Percentiles rank a stretch among this genome's conserved stretches.
Evolutionary conservation across 2,113 vertebrate species (phyloP).

Genomic region (Ivindomyrus marchei): DNA sequence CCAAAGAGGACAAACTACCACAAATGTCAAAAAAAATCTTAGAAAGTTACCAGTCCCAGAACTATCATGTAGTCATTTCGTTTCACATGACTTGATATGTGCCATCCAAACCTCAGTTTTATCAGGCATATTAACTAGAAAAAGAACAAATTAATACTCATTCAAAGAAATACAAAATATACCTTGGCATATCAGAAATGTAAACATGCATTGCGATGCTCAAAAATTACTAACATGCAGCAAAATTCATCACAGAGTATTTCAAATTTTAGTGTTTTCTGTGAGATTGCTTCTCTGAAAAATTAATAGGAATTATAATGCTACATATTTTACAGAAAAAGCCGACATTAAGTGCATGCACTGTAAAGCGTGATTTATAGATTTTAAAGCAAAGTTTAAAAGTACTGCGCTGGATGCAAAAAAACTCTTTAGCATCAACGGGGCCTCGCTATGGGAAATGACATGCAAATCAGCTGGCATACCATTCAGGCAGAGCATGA

Average conservation of each 20-base stretch:
- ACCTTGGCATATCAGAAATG: neutral
- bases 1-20: neutral
- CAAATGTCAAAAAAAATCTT: neutral
- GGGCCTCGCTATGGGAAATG: conserved; percentile 22
- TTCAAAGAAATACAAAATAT: neutral
- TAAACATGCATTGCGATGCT: neutral
- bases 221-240: neutral
- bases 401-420: neutral
- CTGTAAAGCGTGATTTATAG: neutral
- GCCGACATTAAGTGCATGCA: neutral
- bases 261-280: neutral
- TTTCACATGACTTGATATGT: neutral
- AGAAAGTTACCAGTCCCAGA: neutral
- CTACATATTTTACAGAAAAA: neutral
- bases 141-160: neutral
- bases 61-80: neutral
- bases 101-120: neutral
- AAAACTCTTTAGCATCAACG: conserved; percentile 27
- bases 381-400: neutral
- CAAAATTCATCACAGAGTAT: neutral
- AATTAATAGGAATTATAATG: neutral
- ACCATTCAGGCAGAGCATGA: conserved; percentile 34
- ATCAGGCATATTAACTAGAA: neutral
- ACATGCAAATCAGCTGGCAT: conserved; percentile 36
- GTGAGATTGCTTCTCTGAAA: neutral